These are phyloP conservation scores for Trachythela sp. DNA, from an alignment of 64 coral and sea anemone species.

Conservation along the genomic window DNA sequence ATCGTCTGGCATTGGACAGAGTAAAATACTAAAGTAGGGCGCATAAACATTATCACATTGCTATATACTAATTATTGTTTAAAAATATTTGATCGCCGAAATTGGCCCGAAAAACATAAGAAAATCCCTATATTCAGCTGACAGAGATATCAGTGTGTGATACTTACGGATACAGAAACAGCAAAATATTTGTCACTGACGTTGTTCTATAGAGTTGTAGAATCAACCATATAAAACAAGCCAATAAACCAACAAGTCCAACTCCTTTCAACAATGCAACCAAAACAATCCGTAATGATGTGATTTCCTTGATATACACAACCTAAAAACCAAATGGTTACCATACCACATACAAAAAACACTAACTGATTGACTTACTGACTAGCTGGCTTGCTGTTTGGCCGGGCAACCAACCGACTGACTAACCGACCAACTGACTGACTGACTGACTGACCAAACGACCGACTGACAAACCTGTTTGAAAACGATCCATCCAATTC, in stretches of 20 bases:
- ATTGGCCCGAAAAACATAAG: too few relatives aligned
- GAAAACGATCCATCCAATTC: conserved; percentile 13
- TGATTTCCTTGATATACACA: conserved; percentile 8
- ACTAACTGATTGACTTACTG: too few relatives aligned
- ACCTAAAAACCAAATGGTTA: conserved; percentile 6
- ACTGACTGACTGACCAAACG: background rate
- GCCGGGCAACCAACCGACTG: background rate
- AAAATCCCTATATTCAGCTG: too few relatives aligned
- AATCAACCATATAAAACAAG: background rate
- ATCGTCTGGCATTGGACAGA: too few relatives aligned
- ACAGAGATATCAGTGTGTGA: too few relatives aligned
- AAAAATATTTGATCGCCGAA: too few relatives aligned
- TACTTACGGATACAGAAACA: conserved; percentile 17
- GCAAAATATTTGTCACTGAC: background rate
- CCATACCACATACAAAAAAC: background rate
- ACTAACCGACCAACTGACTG: background rate
- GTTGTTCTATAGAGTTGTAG: background rate
- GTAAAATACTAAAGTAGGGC: too few relatives aligned
- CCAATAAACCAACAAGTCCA: background rate
- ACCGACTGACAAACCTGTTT: background rate
- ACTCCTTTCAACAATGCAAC: background rate
- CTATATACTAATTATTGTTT: too few relatives aligned
- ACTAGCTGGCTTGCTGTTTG: too few relatives aligned
- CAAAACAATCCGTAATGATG: conserved; percentile 16
- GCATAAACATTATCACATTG: too few relatives aligned